Evolutionary conservation across 2,888 invertebrate species (phyloP).

Genomic region (Orchesella flavescens): DNA sequence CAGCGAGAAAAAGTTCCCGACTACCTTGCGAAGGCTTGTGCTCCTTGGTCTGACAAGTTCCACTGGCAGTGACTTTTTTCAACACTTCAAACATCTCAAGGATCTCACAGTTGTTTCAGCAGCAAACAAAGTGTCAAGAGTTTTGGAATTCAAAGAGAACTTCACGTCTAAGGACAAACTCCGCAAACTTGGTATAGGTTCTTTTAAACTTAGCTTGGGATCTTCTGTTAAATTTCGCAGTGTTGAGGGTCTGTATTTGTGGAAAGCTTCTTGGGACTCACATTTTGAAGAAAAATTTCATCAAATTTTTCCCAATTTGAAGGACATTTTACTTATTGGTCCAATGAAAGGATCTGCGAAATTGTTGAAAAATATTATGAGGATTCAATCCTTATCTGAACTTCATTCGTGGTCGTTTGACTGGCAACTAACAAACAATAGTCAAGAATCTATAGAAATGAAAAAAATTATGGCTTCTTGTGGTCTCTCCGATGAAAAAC

Average conservation of each 20-base stretch:
- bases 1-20: conserved; percentile 18
- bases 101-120: conserved; percentile 35
- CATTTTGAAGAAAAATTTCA: conserved; percentile 54
- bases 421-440: conserved; percentile 2
- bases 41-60: conserved; percentile 27
- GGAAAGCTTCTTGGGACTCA: conserved; percentile 39
- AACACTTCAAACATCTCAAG: conserved; percentile 44
- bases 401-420: conserved; percentile 34
- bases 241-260: conserved; percentile 38
- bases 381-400: conserved; percentile 20
- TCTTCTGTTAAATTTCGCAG: conserved; percentile 23
- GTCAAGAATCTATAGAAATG: conserved; percentile 6
- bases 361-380: conserved; percentile 41
- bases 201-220: conserved; percentile 11
- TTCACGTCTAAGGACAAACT: conserved; percentile 47
- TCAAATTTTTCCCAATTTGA: conserved; percentile 43
- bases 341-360: conserved; percentile 13
- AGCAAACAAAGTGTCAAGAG: neutral
- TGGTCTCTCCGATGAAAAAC: conserved; percentile 25
- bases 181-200: conserved; percentile 24
- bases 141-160: conserved; percentile 20
- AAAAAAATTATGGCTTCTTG: neutral
- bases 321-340: conserved; percentile 37
- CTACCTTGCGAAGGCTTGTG: conserved; percentile 32
- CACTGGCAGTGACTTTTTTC: conserved; percentile 24